Evolutionary conservation across 1,140 invertebrate genomes (phyloP).

Genomic region (Macrobrachium nipponense): DNA sequence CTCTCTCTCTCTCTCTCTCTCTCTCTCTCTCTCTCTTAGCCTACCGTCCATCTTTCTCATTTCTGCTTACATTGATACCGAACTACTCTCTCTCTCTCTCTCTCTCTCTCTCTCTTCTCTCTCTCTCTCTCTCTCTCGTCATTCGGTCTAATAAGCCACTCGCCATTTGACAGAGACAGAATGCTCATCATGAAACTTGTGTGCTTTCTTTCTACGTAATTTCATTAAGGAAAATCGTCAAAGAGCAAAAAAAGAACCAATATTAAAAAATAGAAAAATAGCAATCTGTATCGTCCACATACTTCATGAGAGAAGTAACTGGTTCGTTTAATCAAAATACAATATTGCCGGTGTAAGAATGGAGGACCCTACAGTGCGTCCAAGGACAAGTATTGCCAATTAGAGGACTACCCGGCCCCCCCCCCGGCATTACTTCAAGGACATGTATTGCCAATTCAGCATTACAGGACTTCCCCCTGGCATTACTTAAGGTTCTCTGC

Average conservation of each 20-base stretch:
- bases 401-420: too few relatives aligned
- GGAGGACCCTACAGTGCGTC: too few relatives aligned
- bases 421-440: too few relatives aligned
- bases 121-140: neutral
- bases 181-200: neutral
- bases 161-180: neutral
- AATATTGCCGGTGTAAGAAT: too few relatives aligned
- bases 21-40: neutral
- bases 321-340: too few relatives aligned
- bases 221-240: neutral
- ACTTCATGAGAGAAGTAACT: too few relatives aligned
- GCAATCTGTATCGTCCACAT: too few relatives aligned
- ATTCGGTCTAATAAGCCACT: neutral
- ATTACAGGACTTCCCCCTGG: too few relatives aligned
- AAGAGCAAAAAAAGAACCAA: neutral
- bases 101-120: conserved; percentile 26
- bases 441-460: too few relatives aligned
- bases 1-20: conserved; percentile 23
- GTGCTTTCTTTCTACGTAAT: neutral
- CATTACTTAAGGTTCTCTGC: too few relatives aligned
- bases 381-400: too few relatives aligned
- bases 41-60: too few relatives aligned
- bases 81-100: conserved; percentile 19
- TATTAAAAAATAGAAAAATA: neutral
- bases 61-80: neutral